phyloP scores from a whole-genome alignment of 2,888 invertebrate species.

The Xestoiulus laeticollis region DNA sequence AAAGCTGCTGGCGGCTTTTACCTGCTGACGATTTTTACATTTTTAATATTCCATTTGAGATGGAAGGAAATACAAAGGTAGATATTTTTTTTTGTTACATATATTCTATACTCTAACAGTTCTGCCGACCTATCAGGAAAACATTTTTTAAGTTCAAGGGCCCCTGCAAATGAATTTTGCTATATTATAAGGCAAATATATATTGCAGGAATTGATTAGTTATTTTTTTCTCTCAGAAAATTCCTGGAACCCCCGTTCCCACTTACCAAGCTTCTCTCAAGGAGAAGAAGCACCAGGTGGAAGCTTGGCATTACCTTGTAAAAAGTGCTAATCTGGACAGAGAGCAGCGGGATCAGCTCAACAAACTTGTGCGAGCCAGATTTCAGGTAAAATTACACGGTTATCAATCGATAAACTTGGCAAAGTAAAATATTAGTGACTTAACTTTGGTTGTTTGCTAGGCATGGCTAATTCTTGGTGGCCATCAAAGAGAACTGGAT shows the following conservation, averaged over 20 bases:
- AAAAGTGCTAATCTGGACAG: constrained; percentile 50
- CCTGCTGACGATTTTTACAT: constrained; percentile 53
- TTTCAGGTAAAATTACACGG: constrained; percentile 50
- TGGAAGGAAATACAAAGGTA: constrained; percentile 52
- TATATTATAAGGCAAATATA: too few species aligned
- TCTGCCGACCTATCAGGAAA: too few species aligned
- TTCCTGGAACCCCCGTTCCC: constrained; percentile 47
- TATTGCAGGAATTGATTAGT: too few species aligned
- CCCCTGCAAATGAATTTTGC: too few species aligned
- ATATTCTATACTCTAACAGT: not conserved
- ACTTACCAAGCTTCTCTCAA: constrained; percentile 46
- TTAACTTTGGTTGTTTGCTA: not conserved
- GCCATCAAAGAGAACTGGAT: constrained; percentile 50
- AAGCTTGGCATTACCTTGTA: constrained; percentile 52
- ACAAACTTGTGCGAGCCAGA: constrained; percentile 49
- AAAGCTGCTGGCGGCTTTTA: constrained; percentile 50
- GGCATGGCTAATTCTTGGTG: constrained; percentile 47
- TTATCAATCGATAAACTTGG: not conserved
- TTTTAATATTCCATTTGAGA: constrained; percentile 55
- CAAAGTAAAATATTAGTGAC: not conserved
- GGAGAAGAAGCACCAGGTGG: constrained; percentile 53
- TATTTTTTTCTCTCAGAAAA: constrained; percentile 18
- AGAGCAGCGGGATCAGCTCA: constrained; percentile 49
- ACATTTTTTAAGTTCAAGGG: too few species aligned
- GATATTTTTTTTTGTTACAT: not conserved